These are phyloP conservation scores for Adela reaumurella DNA, from an alignment of 2,888 invertebrate species.

Conservation along the genomic window DNA sequence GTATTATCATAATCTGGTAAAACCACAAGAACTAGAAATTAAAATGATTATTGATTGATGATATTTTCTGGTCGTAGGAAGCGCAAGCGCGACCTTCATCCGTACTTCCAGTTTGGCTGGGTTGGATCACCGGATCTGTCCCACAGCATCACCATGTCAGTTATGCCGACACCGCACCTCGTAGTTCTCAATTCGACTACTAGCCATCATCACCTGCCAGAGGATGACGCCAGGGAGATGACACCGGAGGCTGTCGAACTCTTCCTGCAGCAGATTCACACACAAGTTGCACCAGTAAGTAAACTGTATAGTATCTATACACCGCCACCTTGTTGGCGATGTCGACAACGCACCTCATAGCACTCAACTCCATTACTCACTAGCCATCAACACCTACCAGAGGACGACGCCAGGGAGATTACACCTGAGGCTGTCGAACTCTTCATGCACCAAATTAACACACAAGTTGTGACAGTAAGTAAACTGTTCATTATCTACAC, in stretches of 20 bases:
- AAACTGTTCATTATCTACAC: no score
- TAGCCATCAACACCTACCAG: conserved; percentile 88
- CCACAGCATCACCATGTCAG: conserved; percentile 89
- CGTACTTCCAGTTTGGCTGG: conserved; percentile 93
- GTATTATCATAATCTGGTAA: no score
- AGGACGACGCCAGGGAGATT: conserved; percentile 75
- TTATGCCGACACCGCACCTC: conserved; percentile 77
- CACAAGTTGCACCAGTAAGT: conserved; percentile 78
- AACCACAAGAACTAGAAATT: no score
- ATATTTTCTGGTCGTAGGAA: conserved; percentile 33
- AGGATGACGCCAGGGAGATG: conserved; percentile 76
- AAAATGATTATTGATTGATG: no score
- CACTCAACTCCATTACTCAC: conserved; percentile 91
- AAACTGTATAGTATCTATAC: no score
- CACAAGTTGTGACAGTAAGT: conserved; percentile 78
- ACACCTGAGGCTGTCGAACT: conserved; percentile 73
- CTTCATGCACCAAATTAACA: conserved; percentile 74
- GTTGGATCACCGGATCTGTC: conserved; percentile 85
- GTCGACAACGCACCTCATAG: conserved; percentile 80
- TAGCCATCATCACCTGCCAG: conserved; percentile 88
- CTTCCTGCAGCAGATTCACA: conserved; percentile 74
- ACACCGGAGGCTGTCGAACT: conserved; percentile 73
- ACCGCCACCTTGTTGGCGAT: conserved; percentile 87
- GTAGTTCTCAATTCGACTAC: conserved; percentile 90
- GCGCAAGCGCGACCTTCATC: conserved; percentile 71